phyloP scores from a whole-genome alignment of 2,888 invertebrate genomes.

The Cataglyphis livida region DNA sequence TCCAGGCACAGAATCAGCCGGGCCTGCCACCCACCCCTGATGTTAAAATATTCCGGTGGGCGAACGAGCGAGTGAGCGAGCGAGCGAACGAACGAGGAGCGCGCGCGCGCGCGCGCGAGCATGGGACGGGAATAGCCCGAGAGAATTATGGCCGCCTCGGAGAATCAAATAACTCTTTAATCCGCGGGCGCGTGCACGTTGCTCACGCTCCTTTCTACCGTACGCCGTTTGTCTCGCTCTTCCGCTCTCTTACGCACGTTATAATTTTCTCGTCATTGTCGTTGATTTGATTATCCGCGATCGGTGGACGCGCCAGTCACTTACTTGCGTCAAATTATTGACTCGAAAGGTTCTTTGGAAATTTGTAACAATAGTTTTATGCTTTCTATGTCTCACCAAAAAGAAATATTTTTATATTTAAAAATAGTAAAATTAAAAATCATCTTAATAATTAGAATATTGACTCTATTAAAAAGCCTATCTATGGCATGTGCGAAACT shows the following conservation, averaged over 20 bases:
- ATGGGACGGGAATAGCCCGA: constrained; percentile 83
- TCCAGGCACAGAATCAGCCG: constrained; percentile 63
- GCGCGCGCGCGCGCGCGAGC: constrained; percentile 66
- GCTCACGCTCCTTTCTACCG: constrained; percentile 74
- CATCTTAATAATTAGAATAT: background rate
- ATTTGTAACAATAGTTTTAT: background rate
- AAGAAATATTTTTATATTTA: background rate
- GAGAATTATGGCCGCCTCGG: constrained; percentile 85
- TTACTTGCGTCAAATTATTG: constrained; percentile 16
- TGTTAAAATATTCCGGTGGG: constrained; percentile 85
- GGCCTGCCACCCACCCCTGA: constrained; percentile 82
- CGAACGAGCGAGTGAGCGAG: constrained; percentile 77
- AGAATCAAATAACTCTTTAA: constrained; percentile 86
- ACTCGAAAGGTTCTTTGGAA: background rate
- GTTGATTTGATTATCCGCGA: constrained; percentile 54
- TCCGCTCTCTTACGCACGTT: constrained; percentile 46
- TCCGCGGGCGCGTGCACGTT: constrained; percentile 84
- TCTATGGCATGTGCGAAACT: background rate
- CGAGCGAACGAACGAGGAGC: constrained; percentile 74
- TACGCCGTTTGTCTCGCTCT: constrained; percentile 42
- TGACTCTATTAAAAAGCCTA: background rate
- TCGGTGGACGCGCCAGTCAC: constrained; percentile 2
- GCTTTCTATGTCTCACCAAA: background rate
- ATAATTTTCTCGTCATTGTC: constrained; percentile 42
- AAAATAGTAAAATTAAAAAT: background rate